Evolutionary conservation across 2,797 vertebrate species (phyloP), one percentile per base, ranked within the genome.

Genomic region (Balearica regulorum): DNA sequence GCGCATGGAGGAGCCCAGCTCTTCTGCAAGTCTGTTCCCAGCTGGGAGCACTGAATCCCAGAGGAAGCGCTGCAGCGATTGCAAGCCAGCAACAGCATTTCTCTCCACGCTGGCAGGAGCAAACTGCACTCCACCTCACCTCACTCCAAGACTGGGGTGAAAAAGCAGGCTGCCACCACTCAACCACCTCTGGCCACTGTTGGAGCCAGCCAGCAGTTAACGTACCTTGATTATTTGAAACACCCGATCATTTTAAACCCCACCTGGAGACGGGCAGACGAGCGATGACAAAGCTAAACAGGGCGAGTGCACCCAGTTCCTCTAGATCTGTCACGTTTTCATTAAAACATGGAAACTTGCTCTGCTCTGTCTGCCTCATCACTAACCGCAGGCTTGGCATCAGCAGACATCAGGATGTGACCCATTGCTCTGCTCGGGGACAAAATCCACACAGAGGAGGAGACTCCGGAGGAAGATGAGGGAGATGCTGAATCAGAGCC

Each of bases 61-160:
- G 55, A 70, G 70, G 54, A 66, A 48, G 37, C 8, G 2, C 6
- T 11, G 25, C 75, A 70, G 60, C 2, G 2, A 31, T 3, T 48
- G 51, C 24, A 19, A 53, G 29, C 69, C 49, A 65, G 72, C 6
- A 3, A 43, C 12, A 28, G 57, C 6, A 0, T 19, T 24, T 78
- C 64, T 44, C 69, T 65, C 57, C 2, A 17, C 39, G 11, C 2
- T 5, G 46, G 33, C 43, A 44, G 20, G 4, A 43, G 51, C 1
- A 13, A 54, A 31, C 37, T 37, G 15, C 60, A 15, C 48, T 12
- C 31, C 6, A 5, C 48, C 25, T 66, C 21, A 12, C 29, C 25
- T 4, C 10, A 1, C 51, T 21, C 16, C 2, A 1, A 72, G 39
- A 4, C 29, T 15, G 8, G 11, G 43, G 17, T 26, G 66, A 9